Conservation (phyloP, 2,113 vertebrate genomes). For the Labeo catla region DNA sequence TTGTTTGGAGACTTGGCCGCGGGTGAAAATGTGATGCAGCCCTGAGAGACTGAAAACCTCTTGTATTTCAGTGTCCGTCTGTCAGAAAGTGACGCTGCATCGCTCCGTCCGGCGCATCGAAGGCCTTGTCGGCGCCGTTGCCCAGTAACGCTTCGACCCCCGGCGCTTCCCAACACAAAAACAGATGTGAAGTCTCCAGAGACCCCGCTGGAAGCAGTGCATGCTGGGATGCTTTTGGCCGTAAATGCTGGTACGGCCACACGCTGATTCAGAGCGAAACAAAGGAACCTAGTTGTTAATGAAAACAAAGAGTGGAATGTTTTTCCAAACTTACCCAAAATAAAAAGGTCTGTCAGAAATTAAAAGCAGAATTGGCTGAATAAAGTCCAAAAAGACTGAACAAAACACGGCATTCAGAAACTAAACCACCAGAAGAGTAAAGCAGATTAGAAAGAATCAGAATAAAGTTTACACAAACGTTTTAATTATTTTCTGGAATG, state of each 20-base stretch:
- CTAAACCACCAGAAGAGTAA: not conserved
- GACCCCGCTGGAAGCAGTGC: slow-evolving; percentile 26
- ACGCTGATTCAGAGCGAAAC: slow-evolving; percentile 3
- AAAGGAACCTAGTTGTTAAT: slow-evolving; percentile 32
- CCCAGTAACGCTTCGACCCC: not conserved
- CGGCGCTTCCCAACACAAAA: slow-evolving; percentile 6
- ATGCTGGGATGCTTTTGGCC: slow-evolving; percentile 41
- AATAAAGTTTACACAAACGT: not conserved
- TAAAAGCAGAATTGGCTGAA: slow-evolving; percentile 5
- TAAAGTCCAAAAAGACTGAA: not conserved
- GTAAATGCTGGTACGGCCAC: slow-evolving; percentile 18
- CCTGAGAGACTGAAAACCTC: not conserved
- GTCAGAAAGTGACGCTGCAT: not conserved
- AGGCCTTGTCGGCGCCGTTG: not conserved
- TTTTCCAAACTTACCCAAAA: not conserved
- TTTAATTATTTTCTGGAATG: not conserved
- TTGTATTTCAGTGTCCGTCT: not conserved
- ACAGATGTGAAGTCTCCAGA: slow-evolving; percentile 41
- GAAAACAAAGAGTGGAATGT: slow-evolving; percentile 1
- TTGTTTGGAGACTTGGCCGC: not conserved
- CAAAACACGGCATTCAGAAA: not conserved
- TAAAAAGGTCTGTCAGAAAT: slow-evolving; percentile 5
- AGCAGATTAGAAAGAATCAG: not conserved
- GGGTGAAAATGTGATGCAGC: not conserved
- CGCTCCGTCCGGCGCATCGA: not conserved